These are phyloP conservation scores for Gephyroberyx darwinii DNA, from an alignment of 2,797 vertebrate genomes.

Conservation along the genomic window DNA sequence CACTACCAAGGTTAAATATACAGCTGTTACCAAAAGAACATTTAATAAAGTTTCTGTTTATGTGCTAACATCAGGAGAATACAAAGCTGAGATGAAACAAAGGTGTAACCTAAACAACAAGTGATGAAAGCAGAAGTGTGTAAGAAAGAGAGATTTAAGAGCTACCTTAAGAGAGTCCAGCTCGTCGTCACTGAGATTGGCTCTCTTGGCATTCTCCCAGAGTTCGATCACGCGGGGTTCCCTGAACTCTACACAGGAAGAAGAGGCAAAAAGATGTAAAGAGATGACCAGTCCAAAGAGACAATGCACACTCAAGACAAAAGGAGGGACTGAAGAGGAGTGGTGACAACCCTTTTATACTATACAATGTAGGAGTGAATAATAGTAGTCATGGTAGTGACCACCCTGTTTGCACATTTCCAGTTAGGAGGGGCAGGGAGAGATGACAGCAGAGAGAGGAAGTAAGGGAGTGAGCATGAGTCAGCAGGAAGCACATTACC, in stretches of 20 bases:
- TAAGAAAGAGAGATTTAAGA: constrained; percentile 10
- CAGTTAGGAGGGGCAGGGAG: background rate
- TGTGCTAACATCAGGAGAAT: too few relatives aligned
- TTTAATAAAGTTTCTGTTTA: constrained; percentile 14
- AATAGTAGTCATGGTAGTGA: background rate
- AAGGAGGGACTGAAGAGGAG: constrained; percentile 7
- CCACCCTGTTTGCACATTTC: too few relatives aligned
- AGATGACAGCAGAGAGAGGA: constrained; percentile 3
- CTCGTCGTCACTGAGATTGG: constrained; percentile 90
- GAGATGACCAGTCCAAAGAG: constrained; percentile 17
- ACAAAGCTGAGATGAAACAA: background rate
- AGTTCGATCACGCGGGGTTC: constrained; percentile 95
- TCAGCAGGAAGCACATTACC: constrained; percentile 24
- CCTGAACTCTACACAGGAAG: constrained; percentile 85
- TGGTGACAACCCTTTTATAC: background rate
- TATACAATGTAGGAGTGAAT: background rate
- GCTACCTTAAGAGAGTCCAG: constrained; percentile 93
- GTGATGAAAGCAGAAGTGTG: background rate
- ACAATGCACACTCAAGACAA: background rate
- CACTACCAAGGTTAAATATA: constrained; percentile 18
- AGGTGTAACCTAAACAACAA: background rate
- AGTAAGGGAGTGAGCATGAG: constrained; percentile 8
- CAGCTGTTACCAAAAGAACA: constrained; percentile 7
- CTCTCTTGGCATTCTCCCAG: constrained; percentile 92
- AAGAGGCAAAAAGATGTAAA: constrained; percentile 12